Percentiles rank a stretch among this genome's conserved stretches.
Evolutionary conservation across 2,797 vertebrate genomes (phyloP).

Genomic region (Mallotus villosus): DNA sequence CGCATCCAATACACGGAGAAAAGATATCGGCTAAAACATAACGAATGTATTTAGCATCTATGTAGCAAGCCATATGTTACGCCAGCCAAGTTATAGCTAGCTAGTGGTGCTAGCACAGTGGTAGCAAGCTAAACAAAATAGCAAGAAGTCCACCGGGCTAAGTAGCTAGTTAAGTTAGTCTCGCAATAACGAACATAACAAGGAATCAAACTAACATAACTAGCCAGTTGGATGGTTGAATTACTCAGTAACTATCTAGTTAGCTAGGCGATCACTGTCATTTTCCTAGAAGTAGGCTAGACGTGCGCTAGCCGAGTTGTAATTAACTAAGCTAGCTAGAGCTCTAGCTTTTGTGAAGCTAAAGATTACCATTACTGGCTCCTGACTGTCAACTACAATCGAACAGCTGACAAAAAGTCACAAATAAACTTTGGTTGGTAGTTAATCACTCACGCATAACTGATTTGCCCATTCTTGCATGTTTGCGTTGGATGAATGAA

Average conservation of each 20-base stretch:
- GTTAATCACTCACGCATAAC: conserved; percentile 74
- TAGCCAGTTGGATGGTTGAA: background rate
- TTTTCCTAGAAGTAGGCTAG: too few relatives aligned
- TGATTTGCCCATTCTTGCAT: conserved; percentile 83
- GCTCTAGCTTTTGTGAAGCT: background rate
- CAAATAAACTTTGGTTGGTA: background rate
- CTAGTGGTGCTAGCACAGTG: background rate
- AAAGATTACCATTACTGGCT: too few relatives aligned
- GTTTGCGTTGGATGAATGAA: conserved; percentile 61
- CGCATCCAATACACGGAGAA: background rate
- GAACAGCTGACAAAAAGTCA: background rate
- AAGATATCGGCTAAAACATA: background rate
- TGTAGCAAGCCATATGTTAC: background rate
- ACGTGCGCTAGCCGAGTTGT: too few relatives aligned
- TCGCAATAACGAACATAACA: too few relatives aligned
- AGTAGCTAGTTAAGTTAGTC: background rate
- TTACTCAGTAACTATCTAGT: too few relatives aligned
- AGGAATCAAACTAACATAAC: background rate
- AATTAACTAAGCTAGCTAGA: too few relatives aligned
- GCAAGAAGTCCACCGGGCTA: background rate
- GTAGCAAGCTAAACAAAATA: background rate
- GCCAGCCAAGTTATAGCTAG: background rate
- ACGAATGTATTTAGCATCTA: background rate
- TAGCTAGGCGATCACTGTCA: too few relatives aligned
- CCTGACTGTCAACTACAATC: background rate